Conservation (phyloP, 2,797 vertebrate genomes). For the Centropyge bicolor region DNA sequence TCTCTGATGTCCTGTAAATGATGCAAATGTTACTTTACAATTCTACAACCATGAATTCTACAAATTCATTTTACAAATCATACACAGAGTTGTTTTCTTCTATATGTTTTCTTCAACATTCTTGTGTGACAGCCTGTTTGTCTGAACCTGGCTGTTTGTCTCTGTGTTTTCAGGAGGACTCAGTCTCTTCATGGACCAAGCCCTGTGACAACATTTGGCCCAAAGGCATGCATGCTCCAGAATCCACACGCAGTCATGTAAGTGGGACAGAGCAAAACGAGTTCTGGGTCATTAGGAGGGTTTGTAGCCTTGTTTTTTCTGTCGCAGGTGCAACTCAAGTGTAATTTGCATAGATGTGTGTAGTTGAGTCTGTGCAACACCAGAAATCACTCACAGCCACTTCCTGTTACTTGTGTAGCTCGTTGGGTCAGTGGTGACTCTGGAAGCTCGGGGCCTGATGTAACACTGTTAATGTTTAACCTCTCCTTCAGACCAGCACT, state of each 20-base stretch:
- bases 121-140: not conserved
- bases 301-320: not conserved
- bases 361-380: not conserved
- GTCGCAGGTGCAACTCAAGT: not conserved
- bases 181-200: conserved; percentile 97
- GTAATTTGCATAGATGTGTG: not conserved
- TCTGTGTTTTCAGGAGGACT: conserved; percentile 86
- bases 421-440: not conserved
- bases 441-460: not conserved
- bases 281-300: not conserved
- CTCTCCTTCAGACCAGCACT: not conserved
- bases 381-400: not conserved
- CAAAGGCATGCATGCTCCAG: conserved; percentile 97
- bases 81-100: not conserved
- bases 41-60: too few species aligned
- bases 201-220: conserved; percentile 98
- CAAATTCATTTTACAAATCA: too few species aligned
- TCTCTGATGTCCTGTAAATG: not conserved
- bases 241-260: conserved; percentile 97
- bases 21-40: not conserved
- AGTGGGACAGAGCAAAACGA: conserved; percentile 73
- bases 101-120: not conserved
- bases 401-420: not conserved
- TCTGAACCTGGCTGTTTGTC: not conserved
- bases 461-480: not conserved